Evolutionary conservation across 2,797 vertebrate genomes (phyloP), one percentile per base, ranked within the genome.

Genomic region (Sebastolobus alascanus): DNA sequence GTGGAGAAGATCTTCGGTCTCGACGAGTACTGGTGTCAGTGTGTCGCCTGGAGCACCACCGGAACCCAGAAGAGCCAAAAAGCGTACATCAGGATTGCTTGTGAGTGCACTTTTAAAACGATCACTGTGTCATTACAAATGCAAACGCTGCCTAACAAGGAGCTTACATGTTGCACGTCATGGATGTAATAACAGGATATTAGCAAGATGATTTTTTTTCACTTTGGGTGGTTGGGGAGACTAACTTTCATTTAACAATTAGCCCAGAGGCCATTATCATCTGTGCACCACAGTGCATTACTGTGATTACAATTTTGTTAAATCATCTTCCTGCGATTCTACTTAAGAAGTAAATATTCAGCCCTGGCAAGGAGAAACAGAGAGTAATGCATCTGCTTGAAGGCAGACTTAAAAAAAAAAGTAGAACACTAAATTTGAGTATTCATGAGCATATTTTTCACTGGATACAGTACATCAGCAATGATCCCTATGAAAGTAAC

Each of bases 41-140:
- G 99, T 2, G 98, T 99, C 77, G 99, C 99, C 40, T 99, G 99
- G 99, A 99, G 99, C 95, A 97, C 97, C 82, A 98, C 98, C 0
- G 99, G 99, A 86, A 99, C 99, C 82, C 98, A 98, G 92, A 99
- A 99, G 95, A 99, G 98, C 94, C 98, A 98, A 90, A 99, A 99
- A 85, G 97, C 98, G 4, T 98, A 96, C 0, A 97, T 99, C 87
- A 96, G 97, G 86, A 98, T 99, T 0, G 98, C 98, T 88, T 99
- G 98, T 99, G 95, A 98, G 99, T 97, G 73, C 68, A 77, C 60
- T 85, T 55, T 84, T 65, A 27, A 60, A 83, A 75, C 16, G 3
- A 73, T 80, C 66, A 40, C 63, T 13, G 54, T 38, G 73, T 80
- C 54, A 63, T 84, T 80, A 69, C 52, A 77, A 65, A 84, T 61